Evolutionary conservation across 2,888 invertebrate genomes (phyloP), one percentile per base, ranked within the genome.

Genomic region (Palloptera scutellata): DNA sequence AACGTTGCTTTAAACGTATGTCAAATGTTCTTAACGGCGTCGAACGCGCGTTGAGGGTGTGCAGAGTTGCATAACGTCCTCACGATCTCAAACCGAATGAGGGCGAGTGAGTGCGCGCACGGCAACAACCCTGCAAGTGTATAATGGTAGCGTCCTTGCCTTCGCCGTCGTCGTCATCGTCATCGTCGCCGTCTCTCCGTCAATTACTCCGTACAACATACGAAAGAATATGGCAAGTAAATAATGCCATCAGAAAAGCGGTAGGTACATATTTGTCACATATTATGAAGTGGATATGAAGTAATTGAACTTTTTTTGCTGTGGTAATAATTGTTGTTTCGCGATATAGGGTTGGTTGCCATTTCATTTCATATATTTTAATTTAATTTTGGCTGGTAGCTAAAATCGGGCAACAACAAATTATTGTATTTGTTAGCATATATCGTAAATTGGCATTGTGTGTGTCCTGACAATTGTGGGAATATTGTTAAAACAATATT

Each of bases 391-490:
- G 68, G 75, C 76, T 77, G 76, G 76, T 77, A 73, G 78, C 73
- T 40, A 66, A 71, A 61, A 42, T 68, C 60, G 54, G 57, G 61
- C 69, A 71, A 67, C 67, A 73, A 74, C 67, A 52, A 59, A 45
- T 55, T 55, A 61, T n/a, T 4, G 53, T 30, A 53, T 15, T 57
- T 41, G 45, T 40, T 15, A 2, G 54, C 42, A 40, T 30, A 2
- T 4, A 30, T 30, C 30, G 30, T 30, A 30, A 30, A 43, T 45
- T 40, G 51, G 51, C 55, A 17, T 19, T 59, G 12, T 52, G 59
- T 66, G 59, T 74, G 78, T 74, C 76, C 77, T 72, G 79, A 78
- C 78, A 77, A 77, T 78, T 78, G 78, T 78, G 78, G 78, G 78
- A 78, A 78, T 71, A 71, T 68, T 68, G 72, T 67, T 71, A 3